Percentiles rank a stretch among this genome's conserved stretches.
These are phyloP conservation scores for Cryptoblepharus egeriae DNA, from an alignment of 2,797 vertebrate genomes.

Conservation along the genomic window DNA sequence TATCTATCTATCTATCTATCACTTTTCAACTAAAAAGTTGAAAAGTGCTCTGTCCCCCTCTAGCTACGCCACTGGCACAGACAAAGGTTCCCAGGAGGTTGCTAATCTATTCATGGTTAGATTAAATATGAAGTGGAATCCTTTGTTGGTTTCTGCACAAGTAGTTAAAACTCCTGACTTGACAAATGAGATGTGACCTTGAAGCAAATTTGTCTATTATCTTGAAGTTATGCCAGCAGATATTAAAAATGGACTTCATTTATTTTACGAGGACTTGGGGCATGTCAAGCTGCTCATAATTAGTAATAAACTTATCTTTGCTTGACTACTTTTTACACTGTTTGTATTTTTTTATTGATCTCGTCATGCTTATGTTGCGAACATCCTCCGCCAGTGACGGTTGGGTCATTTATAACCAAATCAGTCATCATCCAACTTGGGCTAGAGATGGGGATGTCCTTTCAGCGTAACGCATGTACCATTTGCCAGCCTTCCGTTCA, in stretches of 20 bases:
- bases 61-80: no score
- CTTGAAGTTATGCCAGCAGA: constrained; percentile 79
- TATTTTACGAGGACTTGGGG: constrained; percentile 77
- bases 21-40: no score
- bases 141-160: constrained; percentile 74
- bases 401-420: not conserved
- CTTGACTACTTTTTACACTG: constrained; percentile 65
- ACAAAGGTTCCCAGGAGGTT: not conserved
- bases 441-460: not conserved
- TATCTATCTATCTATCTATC: no score
- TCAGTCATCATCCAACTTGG: not conserved
- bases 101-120: accelerated
- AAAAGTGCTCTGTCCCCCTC: no score
- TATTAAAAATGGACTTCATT: constrained; percentile 85
- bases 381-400: not conserved
- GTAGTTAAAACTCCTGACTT: constrained; percentile 77
- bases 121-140: constrained; percentile 26
- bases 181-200: constrained; percentile 85
- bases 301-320: constrained; percentile 72
- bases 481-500: not conserved
- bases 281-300: constrained; percentile 68
- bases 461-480: not conserved
- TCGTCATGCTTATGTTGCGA: constrained; percentile 12
- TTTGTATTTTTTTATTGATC: constrained; percentile 72
- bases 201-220: constrained; percentile 82